Percentiles rank a stretch among this genome's conserved stretches.
These are phyloP conservation scores for Conus ventricosus DNA, from an alignment of 1,140 invertebrate species.

Conservation along the genomic window DNA sequence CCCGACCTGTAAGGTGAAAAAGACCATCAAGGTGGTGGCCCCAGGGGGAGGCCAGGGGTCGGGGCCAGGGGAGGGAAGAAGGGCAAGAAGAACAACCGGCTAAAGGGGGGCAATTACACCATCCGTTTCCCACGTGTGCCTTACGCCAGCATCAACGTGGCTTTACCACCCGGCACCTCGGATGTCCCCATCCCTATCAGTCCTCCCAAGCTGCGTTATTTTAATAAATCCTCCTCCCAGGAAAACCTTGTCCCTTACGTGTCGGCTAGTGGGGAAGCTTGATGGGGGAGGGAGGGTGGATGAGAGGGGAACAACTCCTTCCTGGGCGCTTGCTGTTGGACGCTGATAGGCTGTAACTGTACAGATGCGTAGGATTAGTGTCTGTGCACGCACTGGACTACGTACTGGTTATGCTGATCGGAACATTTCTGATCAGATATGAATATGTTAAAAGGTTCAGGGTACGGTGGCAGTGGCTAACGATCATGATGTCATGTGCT, in stretches of 20 bases:
- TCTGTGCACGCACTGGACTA: too few relatives aligned
- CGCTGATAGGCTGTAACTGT: too few relatives aligned
- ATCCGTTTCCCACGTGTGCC: slow-evolving; percentile 60
- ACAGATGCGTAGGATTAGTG: too few relatives aligned
- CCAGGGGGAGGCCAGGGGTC: neutral
- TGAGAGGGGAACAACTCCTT: too few relatives aligned
- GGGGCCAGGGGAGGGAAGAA: neutral
- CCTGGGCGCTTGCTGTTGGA: too few relatives aligned
- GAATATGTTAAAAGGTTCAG: too few relatives aligned
- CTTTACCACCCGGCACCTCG: slow-evolving; percentile 29
- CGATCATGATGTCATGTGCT: too few relatives aligned
- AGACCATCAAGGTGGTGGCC: slow-evolving; percentile 17
- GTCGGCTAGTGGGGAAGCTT: slow-evolving; percentile 11
- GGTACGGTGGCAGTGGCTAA: too few relatives aligned
- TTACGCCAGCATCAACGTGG: slow-evolving; percentile 62
- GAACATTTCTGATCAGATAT: too few relatives aligned
- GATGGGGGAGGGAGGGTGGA: neutral
- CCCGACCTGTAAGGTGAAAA: slow-evolving; percentile 35
- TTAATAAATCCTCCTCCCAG: slow-evolving; percentile 52
- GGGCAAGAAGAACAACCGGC: slow-evolving; percentile 3
- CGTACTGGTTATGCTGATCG: too few relatives aligned
- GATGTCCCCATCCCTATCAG: slow-evolving; percentile 51
- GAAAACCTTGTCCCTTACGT: slow-evolving; percentile 47
- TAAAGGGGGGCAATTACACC: slow-evolving; percentile 14
- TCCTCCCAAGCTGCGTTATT: slow-evolving; percentile 62